phyloP scores from a whole-genome alignment of 2,797 vertebrate species.

The Syngnathus acus region DNA sequence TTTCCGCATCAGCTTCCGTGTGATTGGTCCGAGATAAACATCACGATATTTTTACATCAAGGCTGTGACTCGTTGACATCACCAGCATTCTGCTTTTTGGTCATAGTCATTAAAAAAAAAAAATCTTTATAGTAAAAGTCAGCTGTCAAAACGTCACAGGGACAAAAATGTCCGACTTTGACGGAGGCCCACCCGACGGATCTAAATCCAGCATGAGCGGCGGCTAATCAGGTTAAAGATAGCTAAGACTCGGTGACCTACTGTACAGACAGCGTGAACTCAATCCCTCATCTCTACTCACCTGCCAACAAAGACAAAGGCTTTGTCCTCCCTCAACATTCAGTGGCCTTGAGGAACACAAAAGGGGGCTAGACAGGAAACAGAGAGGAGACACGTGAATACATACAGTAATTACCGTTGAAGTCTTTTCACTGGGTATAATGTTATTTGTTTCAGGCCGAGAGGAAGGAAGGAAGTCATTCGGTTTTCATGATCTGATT shows the following conservation, averaged over 20 bases:
- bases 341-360: not conserved
- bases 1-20: not conserved
- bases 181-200: conserved; percentile 6
- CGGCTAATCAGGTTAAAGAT: conserved; percentile 55
- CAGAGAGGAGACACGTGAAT: not conserved
- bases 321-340: not conserved
- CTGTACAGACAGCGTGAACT: conserved; percentile 47
- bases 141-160: not conserved
- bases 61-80: not conserved
- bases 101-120: not conserved
- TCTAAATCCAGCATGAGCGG: conserved; percentile 14
- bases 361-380: not conserved
- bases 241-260: conserved; percentile 41
- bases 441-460: not conserved
- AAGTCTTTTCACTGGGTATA: not conserved
- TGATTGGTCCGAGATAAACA: not conserved
- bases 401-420: no score
- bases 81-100: not conserved
- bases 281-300: conserved; percentile 34
- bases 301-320: not conserved
- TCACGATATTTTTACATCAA: not conserved
- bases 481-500: not conserved
- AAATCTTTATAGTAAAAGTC: not conserved
- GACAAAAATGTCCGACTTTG: not conserved
- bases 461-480: not conserved